Percentiles rank a stretch among this genome's conserved stretches.
Evolutionary conservation across 2,888 invertebrate genomes (phyloP).

Genomic region (Flabesymbios commensalis): DNA sequence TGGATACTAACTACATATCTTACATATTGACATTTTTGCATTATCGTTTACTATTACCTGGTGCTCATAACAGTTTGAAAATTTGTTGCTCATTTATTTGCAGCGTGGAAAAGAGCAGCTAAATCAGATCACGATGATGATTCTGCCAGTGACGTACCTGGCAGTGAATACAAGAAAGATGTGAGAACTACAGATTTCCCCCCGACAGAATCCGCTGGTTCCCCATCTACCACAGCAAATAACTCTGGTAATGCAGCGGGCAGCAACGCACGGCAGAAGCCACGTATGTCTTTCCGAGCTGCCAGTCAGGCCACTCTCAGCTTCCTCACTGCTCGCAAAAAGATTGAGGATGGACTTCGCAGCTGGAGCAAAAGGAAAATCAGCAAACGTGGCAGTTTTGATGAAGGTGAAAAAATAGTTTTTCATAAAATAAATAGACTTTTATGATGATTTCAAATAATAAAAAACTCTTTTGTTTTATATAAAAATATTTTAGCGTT

Average conservation of each 20-base stretch:
- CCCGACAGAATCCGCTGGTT: no score
- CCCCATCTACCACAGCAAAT: slow-evolving; percentile 25
- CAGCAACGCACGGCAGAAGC: not conserved
- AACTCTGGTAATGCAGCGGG: not conserved
- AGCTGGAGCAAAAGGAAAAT: slow-evolving; percentile 65
- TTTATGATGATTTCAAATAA: no score
- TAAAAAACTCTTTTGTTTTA: no score
- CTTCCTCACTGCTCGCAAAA: slow-evolving; percentile 67
- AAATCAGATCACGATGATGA: slow-evolving; percentile 61
- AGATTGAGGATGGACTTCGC: slow-evolving; percentile 86
- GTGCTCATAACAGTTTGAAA: no score
- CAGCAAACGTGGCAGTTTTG: slow-evolving; percentile 84
- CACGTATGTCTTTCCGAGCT: slow-evolving; percentile 56
- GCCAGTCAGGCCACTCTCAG: slow-evolving; percentile 62
- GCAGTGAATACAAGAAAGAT: no score
- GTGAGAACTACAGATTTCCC: no score
- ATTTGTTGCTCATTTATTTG: not conserved
- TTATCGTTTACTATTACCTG: no score
- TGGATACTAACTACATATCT: no score
- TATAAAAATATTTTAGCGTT: no score
- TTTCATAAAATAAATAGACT: no score
- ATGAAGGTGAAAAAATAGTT: slow-evolving; percentile 73
- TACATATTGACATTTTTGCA: no score
- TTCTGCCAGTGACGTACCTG: slow-evolving; percentile 46
- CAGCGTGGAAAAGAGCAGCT: slow-evolving; percentile 53